phyloP scores from a whole-genome alignment of 2,113 vertebrate species.

The Pygoscelis antarcticus region DNA sequence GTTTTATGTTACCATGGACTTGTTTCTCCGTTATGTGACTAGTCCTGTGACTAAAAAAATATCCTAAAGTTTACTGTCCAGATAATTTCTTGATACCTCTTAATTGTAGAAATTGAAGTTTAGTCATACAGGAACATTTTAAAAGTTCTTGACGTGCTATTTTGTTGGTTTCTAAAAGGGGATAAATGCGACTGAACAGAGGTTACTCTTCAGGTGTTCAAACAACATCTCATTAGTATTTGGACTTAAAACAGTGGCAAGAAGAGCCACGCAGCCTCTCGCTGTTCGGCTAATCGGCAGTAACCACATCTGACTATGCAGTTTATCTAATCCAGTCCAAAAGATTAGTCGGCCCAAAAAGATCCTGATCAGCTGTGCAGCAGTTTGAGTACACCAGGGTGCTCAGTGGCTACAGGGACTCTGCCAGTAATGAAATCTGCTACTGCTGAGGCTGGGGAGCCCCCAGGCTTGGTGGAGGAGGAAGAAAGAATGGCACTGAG shows the following conservation, averaged over 20 bases:
- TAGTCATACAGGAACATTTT: not conserved
- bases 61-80: not conserved
- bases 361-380: not conserved
- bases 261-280: not conserved
- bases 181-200: not conserved
- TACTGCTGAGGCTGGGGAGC: not conserved
- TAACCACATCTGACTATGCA: not conserved
- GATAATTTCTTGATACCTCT: not conserved
- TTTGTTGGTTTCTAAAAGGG: not conserved
- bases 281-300: not conserved
- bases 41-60: not conserved
- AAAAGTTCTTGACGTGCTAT: not conserved
- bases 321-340: not conserved
- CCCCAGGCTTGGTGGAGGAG: not conserved
- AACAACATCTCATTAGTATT: not conserved
- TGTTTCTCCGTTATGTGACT: not conserved
- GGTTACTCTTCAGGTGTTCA: not conserved
- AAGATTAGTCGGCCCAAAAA: not conserved
- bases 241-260: not conserved
- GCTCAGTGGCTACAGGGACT: not conserved
- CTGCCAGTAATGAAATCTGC: not conserved
- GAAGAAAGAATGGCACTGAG: not conserved
- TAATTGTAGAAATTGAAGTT: not conserved
- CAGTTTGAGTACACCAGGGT: not conserved
- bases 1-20: not conserved